These are phyloP conservation scores for Agelastica alni DNA, from an alignment of 2,888 invertebrate species.

Conservation along the genomic window DNA sequence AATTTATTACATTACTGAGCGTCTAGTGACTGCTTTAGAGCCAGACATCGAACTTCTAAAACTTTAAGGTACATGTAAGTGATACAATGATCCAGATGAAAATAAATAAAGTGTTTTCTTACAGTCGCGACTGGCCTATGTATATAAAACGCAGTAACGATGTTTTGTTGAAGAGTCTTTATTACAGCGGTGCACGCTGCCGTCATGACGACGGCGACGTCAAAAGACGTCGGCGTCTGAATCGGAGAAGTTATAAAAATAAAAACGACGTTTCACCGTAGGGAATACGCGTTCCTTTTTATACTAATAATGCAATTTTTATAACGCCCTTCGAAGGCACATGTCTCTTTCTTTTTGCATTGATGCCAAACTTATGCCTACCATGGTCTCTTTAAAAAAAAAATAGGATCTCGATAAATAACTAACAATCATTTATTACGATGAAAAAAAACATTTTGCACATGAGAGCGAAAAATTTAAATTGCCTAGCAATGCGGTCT, in stretches of 20 bases:
- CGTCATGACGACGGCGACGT: neutral
- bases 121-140: neutral
- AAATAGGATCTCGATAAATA: too few species aligned
- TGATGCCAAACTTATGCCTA: neutral
- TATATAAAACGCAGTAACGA: neutral
- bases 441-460: too few species aligned
- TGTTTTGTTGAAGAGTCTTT: neutral
- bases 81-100: too few species aligned
- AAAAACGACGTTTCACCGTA: slow-evolving; percentile 6
- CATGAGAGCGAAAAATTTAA: too few species aligned
- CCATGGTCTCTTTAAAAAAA: neutral
- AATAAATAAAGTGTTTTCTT: too few species aligned
- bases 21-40: too few species aligned
- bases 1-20: too few species aligned
- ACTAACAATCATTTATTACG: too few species aligned
- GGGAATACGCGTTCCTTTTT: slow-evolving; percentile 10
- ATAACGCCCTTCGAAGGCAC: slow-evolving; percentile 11
- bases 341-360: slow-evolving; percentile 1
- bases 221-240: slow-evolving; percentile 4
- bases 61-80: too few species aligned
- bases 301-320: slow-evolving; percentile 26
- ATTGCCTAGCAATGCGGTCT: too few species aligned
- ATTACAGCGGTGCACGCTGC: neutral
- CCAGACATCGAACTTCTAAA: too few species aligned
- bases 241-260: slow-evolving; percentile 21